Evolutionary conservation across 2,797 vertebrate genomes (phyloP).

Genomic region (Moxostoma hubbsi): DNA sequence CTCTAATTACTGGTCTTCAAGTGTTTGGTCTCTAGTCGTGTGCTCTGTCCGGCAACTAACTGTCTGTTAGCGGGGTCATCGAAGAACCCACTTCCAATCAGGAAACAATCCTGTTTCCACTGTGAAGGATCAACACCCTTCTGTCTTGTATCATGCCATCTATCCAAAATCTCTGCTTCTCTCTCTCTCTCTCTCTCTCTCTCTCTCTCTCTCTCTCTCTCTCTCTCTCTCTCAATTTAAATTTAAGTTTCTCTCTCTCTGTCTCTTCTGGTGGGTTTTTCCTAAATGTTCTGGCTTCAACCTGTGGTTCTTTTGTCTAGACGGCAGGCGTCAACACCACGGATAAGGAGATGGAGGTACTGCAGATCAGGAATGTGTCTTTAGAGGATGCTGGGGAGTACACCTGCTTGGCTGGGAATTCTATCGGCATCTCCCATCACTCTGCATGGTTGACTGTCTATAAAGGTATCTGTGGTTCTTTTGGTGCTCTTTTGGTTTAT

Average conservation of each 20-base stretch:
- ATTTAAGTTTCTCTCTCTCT: too few relatives aligned
- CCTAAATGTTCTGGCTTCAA: constrained; percentile 78
- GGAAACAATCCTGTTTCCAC: constrained; percentile 15
- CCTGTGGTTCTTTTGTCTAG: constrained; percentile 88
- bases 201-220: constrained; percentile 50
- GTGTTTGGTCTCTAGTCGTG: constrained; percentile 83
- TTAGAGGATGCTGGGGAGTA: constrained; percentile 99
- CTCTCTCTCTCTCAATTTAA: constrained; percentile 40
- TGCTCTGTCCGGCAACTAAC: constrained; percentile 67
- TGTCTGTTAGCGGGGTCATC: constrained; percentile 54
- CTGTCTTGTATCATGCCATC: constrained; percentile 61
- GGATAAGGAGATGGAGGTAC: constrained; percentile 99
- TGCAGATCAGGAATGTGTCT: constrained; percentile 99
- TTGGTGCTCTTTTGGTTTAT: constrained; percentile 66
- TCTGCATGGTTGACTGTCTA: constrained; percentile 99
- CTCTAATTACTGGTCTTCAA: constrained; percentile 76
- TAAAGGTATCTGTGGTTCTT: constrained; percentile 89
- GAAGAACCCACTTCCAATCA: constrained; percentile 25
- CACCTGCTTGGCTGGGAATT: constrained; percentile 99
- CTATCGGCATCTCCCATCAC: constrained; percentile 99
- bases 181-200: constrained; percentile 41
- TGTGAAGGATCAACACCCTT: constrained; percentile 26
- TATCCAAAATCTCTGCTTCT: constrained; percentile 61
- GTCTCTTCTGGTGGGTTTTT: constrained; percentile 77
- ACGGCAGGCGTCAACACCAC: constrained; percentile 98